Evolutionary conservation across 2,888 invertebrate genomes (phyloP).

Genomic region (Erebia aethiops): DNA sequence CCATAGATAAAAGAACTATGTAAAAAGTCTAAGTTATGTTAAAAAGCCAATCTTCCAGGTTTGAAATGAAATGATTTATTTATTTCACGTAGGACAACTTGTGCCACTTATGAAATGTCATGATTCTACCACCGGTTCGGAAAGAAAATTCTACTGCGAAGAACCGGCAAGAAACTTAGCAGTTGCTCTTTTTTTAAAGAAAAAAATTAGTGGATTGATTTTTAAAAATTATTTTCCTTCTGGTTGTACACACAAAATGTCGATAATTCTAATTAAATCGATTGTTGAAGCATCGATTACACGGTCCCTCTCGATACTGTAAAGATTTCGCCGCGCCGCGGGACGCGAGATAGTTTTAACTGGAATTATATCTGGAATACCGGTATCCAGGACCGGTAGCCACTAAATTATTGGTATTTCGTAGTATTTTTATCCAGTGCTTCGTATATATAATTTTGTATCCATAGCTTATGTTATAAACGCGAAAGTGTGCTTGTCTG

Average conservation of each 20-base stretch:
- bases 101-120: too few species aligned
- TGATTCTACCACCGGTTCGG: too few species aligned
- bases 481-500: neutral
- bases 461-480: neutral
- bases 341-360: constrained; percentile 46
- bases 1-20: too few species aligned
- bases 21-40: too few species aligned
- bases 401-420: constrained; percentile 34
- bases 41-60: too few species aligned
- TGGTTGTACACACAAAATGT: constrained; percentile 60
- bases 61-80: too few species aligned
- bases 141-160: too few species aligned
- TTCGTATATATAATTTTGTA: constrained; percentile 3
- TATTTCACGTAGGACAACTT: too few species aligned
- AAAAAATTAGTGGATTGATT: neutral
- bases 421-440: constrained; percentile 17
- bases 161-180: too few species aligned
- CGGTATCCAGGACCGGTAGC: constrained; percentile 62
- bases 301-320: constrained; percentile 57
- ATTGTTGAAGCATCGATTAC: constrained; percentile 78
- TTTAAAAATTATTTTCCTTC: constrained; percentile 29
- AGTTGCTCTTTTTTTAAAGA: too few species aligned
- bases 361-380: constrained; percentile 45
- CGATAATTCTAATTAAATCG: constrained; percentile 79
- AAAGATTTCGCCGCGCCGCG: constrained; percentile 69